These are phyloP conservation scores for Silurus aristotelis DNA, from an alignment of 2,797 vertebrate genomes.

Conservation along the genomic window DNA sequence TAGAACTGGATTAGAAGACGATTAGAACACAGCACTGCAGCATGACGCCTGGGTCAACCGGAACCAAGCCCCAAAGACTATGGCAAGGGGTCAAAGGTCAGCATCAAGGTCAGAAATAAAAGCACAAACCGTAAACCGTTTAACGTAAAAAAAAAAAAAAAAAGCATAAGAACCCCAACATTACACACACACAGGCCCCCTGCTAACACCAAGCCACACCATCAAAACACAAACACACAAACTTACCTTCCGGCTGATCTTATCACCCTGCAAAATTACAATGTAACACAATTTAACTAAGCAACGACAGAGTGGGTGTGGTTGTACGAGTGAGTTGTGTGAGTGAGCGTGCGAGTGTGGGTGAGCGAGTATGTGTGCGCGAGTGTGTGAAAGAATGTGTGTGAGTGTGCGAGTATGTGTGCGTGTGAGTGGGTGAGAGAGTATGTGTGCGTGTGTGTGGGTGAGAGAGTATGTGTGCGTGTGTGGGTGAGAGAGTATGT, in stretches of 20 bases:
- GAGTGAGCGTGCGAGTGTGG: too few relatives aligned
- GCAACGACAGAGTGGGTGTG: too few relatives aligned
- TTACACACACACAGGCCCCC: conserved; percentile 69
- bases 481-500: too few relatives aligned
- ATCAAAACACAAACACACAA: conserved; percentile 57
- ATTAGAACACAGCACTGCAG: conserved; percentile 20
- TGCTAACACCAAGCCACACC: conserved; percentile 71
- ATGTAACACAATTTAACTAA: conserved; percentile 69
- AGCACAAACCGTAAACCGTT: conserved; percentile 42
- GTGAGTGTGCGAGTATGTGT: too few relatives aligned
- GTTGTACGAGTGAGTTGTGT: too few relatives aligned
- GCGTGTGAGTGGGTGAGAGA: too few relatives aligned
- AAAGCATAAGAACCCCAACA: conserved; percentile 74
- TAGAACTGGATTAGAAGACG: not conserved
- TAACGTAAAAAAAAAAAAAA: conserved; percentile 59
- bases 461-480: too few relatives aligned
- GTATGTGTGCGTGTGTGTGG: too few relatives aligned
- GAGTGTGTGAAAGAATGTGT: too few relatives aligned
- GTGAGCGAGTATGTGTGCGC: too few relatives aligned
- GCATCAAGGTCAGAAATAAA: conserved; percentile 36
- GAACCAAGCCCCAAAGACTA: conserved; percentile 45
- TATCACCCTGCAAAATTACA: conserved; percentile 99
- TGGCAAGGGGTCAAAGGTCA: conserved; percentile 46
- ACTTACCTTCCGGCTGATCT: conserved; percentile 98
- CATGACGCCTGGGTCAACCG: not conserved